Evolutionary conservation across 2,113 vertebrate genomes (phyloP), one percentile per base, ranked within the genome.

Genomic region (Apteryx mantelli): DNA sequence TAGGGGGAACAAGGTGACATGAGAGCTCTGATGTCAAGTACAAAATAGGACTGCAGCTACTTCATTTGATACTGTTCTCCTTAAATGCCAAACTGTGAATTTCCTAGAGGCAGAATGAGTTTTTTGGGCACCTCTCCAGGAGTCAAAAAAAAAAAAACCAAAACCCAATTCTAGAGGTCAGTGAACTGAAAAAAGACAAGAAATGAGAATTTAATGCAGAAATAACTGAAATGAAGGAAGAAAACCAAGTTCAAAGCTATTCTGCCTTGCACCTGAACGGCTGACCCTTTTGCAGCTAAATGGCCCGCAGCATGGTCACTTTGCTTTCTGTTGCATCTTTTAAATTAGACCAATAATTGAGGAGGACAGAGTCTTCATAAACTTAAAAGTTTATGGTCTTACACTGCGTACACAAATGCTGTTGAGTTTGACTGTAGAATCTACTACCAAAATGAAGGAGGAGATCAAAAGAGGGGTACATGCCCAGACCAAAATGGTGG

Each of bases 1-100:
- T 74, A 4, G 4, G 71, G 50, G 88, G 32, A 86, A n/a, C 82
- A 94, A 93, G 92, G 96, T 95, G 96, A 96, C 93, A 81, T 2
- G 13, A 68, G 71, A 90, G 85, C 89, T 96, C 88, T 97, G 73
- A 95, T 97, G 89, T 94, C 93, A 88, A 93, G 86, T 55, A 91
- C 61, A 90, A 86, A 95, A 81, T 89, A 52, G 71, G 79, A 73
- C 82, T 95, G 88, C 64, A 93, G 82, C 88, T 77, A 13, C 93
- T 89, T 88, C 61, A 95, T 78, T 95, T 91, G 94, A 97, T 95
- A 91, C 82, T 34, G 91, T 85, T 96, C 68, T 88, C 82, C 85
- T 95, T 91, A 96, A 94, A 93, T 97, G 95, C 95, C 94, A 97
- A 97, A 91, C 79, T 89, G 87, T 95, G 93, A 92, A 96, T 96